Conservation (phyloP, 2,888 invertebrate genomes). For the Scaptomyza parva region DNA sequence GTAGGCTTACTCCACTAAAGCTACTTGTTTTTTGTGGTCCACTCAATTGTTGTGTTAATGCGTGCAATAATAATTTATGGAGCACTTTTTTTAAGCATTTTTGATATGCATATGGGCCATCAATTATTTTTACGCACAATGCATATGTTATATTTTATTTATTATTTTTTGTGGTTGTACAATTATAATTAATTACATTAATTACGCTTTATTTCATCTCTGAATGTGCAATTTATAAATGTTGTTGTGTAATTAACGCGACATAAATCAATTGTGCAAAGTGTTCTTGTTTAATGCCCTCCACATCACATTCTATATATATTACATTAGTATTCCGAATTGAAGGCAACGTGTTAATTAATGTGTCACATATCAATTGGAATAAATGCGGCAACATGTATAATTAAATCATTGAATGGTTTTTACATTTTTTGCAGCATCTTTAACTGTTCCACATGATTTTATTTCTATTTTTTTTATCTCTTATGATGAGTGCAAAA, state of each 20-base stretch:
- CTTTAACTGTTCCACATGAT: conserved; percentile 3
- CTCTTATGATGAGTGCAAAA: too few species aligned
- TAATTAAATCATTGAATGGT: conserved; percentile 13
- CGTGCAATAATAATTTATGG: conserved; percentile 36
- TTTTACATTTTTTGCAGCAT: neutral
- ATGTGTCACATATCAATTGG: conserved; percentile 28
- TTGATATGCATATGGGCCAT: conserved; percentile 60
- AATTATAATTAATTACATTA: conserved; percentile 62
- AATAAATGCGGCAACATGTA: conserved; percentile 7
- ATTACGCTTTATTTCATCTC: conserved; percentile 46
- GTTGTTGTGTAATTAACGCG: conserved; percentile 57
- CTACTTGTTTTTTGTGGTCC: neutral
- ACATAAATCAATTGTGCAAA: conserved; percentile 61
- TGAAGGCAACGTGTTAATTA: conserved; percentile 55
- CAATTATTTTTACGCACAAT: conserved; percentile 47
- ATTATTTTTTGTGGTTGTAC: conserved; percentile 5
- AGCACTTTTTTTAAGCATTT: conserved; percentile 24
- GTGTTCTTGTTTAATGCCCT: neutral
- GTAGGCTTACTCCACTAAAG: too few species aligned
- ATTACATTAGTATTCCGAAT: conserved; percentile 7
- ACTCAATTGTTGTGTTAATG: conserved; percentile 9
- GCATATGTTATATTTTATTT: conserved; percentile 25
- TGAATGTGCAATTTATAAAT: conserved; percentile 32
- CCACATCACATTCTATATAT: neutral
- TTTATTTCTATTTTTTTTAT: too few species aligned